Evolutionary conservation across 2,888 invertebrate genomes (phyloP).

Genomic region (Marasmarcha lunaedactyla): DNA sequence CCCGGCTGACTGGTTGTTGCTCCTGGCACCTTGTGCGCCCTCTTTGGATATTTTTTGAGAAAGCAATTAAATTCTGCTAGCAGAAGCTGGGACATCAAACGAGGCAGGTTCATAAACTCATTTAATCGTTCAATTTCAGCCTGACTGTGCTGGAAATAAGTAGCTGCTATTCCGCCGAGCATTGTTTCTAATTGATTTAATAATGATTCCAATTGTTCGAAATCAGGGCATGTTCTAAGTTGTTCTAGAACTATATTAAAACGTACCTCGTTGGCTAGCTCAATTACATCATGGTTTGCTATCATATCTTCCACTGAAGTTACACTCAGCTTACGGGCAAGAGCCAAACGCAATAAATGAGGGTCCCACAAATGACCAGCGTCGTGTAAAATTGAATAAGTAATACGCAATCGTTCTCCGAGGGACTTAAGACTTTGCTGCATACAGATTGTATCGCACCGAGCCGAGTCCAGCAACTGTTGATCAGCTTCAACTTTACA

Average conservation of each 20-base stretch:
- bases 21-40: neutral
- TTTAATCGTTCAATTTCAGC: slow-evolving; percentile 37
- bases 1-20: too few species aligned
- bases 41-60: slow-evolving; percentile 36
- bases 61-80: slow-evolving; percentile 42
- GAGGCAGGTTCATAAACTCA: slow-evolving; percentile 35
- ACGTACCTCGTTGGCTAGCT: slow-evolving; percentile 36
- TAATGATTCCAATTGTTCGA: slow-evolving; percentile 32
- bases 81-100: slow-evolving; percentile 28
- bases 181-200: slow-evolving; percentile 24
- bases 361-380: slow-evolving; percentile 46
- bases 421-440: slow-evolving; percentile 34
- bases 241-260: slow-evolving; percentile 43
- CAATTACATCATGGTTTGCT: slow-evolving; percentile 34
- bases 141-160: slow-evolving; percentile 35
- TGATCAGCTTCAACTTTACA: slow-evolving; percentile 9
- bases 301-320: slow-evolving; percentile 49
- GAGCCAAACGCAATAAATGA: slow-evolving; percentile 40
- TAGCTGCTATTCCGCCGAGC: slow-evolving; percentile 29
- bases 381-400: slow-evolving; percentile 34
- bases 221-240: slow-evolving; percentile 30
- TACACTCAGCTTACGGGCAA: slow-evolving; percentile 41
- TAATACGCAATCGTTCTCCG: slow-evolving; percentile 37
- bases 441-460: slow-evolving; percentile 25
- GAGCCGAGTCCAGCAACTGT: slow-evolving; percentile 14